A percentile compares a stretch with the other conserved stretches of the same genome.
Evolutionary conservation across 2,888 invertebrate species (phyloP).

Genomic region (Ethmia dodecea): DNA sequence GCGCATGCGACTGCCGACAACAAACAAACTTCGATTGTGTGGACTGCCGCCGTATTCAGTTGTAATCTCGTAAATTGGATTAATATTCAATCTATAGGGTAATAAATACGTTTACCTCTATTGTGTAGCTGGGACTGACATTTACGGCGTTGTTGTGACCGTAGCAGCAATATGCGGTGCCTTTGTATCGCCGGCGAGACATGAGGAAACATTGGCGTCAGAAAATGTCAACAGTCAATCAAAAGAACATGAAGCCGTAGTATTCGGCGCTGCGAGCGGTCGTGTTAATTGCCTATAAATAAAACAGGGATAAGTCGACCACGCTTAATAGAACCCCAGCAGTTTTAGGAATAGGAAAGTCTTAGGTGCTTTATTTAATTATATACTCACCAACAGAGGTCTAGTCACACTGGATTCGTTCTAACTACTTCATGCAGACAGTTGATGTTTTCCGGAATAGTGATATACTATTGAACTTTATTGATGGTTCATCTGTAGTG

Average conservation of each 20-base stretch:
- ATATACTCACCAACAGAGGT: conserved; percentile 10
- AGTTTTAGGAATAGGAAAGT: conserved; percentile 21
- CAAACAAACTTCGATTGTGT: conserved; percentile 22
- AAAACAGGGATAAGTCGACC: conserved; percentile 30
- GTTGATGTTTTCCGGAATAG: conserved; percentile 15
- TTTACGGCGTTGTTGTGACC: conserved; percentile 5
- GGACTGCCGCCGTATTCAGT: conserved; percentile 19
- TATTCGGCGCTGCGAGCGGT: conserved; percentile 34
- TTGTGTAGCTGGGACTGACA: conserved; percentile 9
- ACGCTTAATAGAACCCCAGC: conserved; percentile 25
- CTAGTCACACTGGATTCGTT: conserved; percentile 9
- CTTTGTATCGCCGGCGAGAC: conserved; percentile 14
- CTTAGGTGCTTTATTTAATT: conserved; percentile 5
- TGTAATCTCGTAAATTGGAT: conserved; percentile 1
- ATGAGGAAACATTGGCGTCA: conserved; percentile 24
- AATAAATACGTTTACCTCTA: background rate
- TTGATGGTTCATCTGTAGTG: too few relatives aligned
- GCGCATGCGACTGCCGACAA: conserved; percentile 19
- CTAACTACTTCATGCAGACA: conserved; percentile 11
- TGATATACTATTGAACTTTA: conserved; percentile 6
- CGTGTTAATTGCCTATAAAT: conserved; percentile 57
- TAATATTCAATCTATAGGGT: background rate
- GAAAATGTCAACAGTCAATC: conserved; percentile 60
- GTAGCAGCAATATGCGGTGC: background rate
- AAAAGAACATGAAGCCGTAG: conserved; percentile 43